A percentile compares a stretch with the other conserved stretches of the same genome.
Conservation (phyloP, 2,797 vertebrate species). For the Hybognathus amarus region DNA sequence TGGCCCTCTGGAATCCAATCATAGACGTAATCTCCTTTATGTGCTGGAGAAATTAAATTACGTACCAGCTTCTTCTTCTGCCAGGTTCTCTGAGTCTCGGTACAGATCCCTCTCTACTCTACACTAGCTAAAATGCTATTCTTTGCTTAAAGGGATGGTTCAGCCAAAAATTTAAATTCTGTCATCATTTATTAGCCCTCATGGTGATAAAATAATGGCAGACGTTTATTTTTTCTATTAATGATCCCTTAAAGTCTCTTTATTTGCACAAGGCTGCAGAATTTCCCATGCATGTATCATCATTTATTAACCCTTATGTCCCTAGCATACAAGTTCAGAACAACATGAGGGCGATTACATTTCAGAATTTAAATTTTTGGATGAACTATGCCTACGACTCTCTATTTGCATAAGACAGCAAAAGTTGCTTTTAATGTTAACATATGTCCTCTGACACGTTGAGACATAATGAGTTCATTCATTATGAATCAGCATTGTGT, state of each 20-base stretch:
- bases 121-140: neutral
- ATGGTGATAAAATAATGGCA: neutral
- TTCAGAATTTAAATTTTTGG: neutral
- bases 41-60: slow-evolving; percentile 61
- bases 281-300: neutral
- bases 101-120: slow-evolving; percentile 6
- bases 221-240: neutral
- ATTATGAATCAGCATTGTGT: neutral
- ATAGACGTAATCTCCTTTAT: slow-evolving; percentile 58
- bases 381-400: neutral
- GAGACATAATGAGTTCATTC: neutral
- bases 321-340: neutral
- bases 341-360: neutral
- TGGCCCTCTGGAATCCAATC: slow-evolving; percentile 56
- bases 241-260: neutral
- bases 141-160: slow-evolving; percentile 17
- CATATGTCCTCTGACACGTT: neutral
- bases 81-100: slow-evolving; percentile 29
- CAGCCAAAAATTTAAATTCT: neutral
- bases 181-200: neutral
- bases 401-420: neutral
- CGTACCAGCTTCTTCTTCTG: slow-evolving; percentile 38
- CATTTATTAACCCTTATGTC: neutral
- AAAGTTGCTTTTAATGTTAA: neutral
- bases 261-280: neutral